Percentiles rank a stretch among this genome's conserved stretches.
phyloP scores from a whole-genome alignment of 64 coral and sea anemone genomes.

The Montipora capricornis region DNA sequence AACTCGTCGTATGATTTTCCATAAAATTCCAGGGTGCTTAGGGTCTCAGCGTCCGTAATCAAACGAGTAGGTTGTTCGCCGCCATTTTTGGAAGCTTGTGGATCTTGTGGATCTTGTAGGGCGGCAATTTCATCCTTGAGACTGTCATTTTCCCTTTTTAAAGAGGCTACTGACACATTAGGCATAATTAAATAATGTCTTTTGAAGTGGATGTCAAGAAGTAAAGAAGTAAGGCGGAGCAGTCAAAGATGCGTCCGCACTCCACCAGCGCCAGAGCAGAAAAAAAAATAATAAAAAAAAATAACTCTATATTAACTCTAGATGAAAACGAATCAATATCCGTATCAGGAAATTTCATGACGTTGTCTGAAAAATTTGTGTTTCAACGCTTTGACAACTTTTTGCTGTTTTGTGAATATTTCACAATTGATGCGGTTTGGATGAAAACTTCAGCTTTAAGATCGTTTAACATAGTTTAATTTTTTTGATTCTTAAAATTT shows the following conservation, averaged over 20 bases:
- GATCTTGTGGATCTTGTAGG: constrained; percentile 2
- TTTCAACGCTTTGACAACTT: no score
- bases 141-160: constrained; percentile 10
- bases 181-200: constrained; percentile 1
- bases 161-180: background rate
- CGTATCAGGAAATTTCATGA: no score
- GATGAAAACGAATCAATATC: no score
- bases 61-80: constrained; percentile 25
- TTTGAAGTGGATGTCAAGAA: background rate
- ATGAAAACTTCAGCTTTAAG: no score
- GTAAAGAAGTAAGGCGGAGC: background rate
- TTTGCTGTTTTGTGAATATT: no score
- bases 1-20: constrained; percentile 44
- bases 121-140: constrained; percentile 3
- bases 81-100: constrained; percentile 35
- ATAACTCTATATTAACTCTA: no score
- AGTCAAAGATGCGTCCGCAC: constrained; percentile 1
- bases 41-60: constrained; percentile 25
- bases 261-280: background rate
- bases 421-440: no score
- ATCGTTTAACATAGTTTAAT: no score
- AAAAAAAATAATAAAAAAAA: no score
- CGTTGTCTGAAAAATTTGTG: no score
- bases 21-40: constrained; percentile 14
- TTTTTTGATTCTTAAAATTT: no score